These are phyloP conservation scores for Synergus gifuensis DNA, from an alignment of 2,888 invertebrate genomes.

Conservation along the genomic window DNA sequence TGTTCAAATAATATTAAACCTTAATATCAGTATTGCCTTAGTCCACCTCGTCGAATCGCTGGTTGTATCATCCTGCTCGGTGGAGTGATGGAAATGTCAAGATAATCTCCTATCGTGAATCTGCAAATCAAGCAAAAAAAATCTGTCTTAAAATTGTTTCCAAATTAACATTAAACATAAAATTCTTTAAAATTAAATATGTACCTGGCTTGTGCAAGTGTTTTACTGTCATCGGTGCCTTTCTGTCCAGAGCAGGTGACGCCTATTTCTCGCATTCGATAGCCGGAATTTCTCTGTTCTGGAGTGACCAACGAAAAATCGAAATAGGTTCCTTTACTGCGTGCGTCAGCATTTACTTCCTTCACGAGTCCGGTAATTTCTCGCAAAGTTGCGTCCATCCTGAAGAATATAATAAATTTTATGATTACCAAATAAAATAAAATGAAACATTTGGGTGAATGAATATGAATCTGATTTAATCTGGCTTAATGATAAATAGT, in stretches of 20 bases:
- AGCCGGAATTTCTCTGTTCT: constrained; percentile 87
- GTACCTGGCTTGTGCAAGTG: constrained; percentile 86
- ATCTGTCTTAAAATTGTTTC: background rate
- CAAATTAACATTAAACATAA: constrained; percentile 10
- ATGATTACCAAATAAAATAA: background rate
- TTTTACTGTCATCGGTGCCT: constrained; percentile 96
- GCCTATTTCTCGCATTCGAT: constrained; percentile 95
- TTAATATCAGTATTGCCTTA: constrained; percentile 76
- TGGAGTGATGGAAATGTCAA: constrained; percentile 97
- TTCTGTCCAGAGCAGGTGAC: constrained; percentile 95
- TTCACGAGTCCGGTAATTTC: constrained; percentile 98
- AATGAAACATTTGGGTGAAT: background rate
- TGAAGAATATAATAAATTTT: constrained; percentile 60
- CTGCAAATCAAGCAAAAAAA: constrained; percentile 76
- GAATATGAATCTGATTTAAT: too few species aligned
- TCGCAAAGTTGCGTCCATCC: constrained; percentile 94
- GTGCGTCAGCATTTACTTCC: constrained; percentile 98
- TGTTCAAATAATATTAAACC: constrained; percentile 8
- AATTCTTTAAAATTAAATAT: constrained; percentile 18
- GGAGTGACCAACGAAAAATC: constrained; percentile 96
- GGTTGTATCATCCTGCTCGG: constrained; percentile 88
- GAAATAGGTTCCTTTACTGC: constrained; percentile 97
- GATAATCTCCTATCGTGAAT: constrained; percentile 97
- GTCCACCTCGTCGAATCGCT: constrained; percentile 82
- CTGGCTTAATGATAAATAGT: background rate